Percentiles rank a stretch among this genome's conserved stretches.
phyloP scores from a whole-genome alignment of 2,113 vertebrate genomes.

The Silurus asotus region DNA sequence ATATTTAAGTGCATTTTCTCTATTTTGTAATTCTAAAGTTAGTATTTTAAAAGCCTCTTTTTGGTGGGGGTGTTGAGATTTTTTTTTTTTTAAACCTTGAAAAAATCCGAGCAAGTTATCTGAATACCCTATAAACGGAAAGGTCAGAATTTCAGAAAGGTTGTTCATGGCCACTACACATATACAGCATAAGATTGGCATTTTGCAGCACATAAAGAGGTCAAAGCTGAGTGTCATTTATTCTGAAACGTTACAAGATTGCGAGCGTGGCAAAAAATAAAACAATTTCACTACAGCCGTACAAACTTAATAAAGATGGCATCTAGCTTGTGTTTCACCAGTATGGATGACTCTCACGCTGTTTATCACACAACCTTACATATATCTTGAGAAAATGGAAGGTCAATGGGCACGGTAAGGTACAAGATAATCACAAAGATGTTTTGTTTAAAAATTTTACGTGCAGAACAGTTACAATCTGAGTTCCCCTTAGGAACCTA shows the following conservation, averaged over 20 bases:
- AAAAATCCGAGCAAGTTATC: not conserved
- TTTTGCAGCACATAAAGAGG: not conserved
- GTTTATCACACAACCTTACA: not conserved
- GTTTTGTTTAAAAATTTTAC: not conserved
- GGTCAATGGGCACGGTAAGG: not conserved
- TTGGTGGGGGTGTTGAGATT: not conserved
- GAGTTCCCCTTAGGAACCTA: too few species aligned
- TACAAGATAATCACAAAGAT: not conserved
- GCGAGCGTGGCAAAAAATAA: not conserved
- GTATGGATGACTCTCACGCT: not conserved
- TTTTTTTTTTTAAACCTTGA: not conserved
- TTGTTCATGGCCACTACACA: not conserved
- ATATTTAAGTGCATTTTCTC: not conserved
- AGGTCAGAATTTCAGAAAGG: constrained; percentile 9
- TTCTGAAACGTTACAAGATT: constrained; percentile 2
- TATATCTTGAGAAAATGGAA: not conserved
- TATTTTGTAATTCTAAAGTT: not conserved
- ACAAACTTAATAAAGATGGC: too few species aligned
- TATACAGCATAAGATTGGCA: not conserved
- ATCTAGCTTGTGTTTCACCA: not conserved
- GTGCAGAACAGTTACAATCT: too few species aligned
- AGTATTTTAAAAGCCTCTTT: not conserved
- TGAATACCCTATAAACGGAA: not conserved
- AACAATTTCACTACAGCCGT: not conserved
- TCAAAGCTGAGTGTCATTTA: not conserved